These are phyloP conservation scores for Cyclopterus lumpus DNA, from an alignment of 2,797 vertebrate genomes.

Conservation along the genomic window DNA sequence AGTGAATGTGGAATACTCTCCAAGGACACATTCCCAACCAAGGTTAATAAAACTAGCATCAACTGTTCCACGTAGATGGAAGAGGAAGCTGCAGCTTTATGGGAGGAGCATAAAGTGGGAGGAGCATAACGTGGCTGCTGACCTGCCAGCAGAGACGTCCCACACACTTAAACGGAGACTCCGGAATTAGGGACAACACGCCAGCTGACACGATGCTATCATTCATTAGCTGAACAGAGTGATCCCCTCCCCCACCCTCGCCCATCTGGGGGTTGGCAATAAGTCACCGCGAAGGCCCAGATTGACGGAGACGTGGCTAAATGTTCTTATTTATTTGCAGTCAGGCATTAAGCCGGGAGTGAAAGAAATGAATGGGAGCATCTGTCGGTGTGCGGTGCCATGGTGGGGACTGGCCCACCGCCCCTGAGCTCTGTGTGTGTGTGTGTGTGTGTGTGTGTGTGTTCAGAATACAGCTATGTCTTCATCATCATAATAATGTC, in stretches of 20 bases:
- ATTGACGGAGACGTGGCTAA: conserved; percentile 77
- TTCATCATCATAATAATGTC: conserved; percentile 12
- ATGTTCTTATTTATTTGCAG: conserved; percentile 78
- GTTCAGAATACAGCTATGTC: conserved; percentile 1
- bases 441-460: conserved; percentile 7
- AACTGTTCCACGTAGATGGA: conserved; percentile 33
- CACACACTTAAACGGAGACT: conserved; percentile 57
- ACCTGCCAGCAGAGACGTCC: conserved; percentile 55
- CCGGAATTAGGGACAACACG: conserved; percentile 47
- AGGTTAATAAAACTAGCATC: conserved; percentile 48
- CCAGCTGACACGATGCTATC: conserved; percentile 65
- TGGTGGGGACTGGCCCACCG: conserved; percentile 58
- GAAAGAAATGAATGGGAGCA: conserved; percentile 75
- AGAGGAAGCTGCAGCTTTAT: conserved; percentile 46
- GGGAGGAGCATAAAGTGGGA: conserved; percentile 48
- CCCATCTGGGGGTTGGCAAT: conserved; percentile 76
- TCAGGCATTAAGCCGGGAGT: conserved; percentile 69
- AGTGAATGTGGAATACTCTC: conserved; percentile 16
- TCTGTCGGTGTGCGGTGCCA: conserved; percentile 70
- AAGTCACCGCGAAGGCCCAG: conserved; percentile 69
- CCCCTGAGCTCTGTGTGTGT: conserved; percentile 33
- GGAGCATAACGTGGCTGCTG: too few relatives aligned
- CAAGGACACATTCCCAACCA: conserved; percentile 36
- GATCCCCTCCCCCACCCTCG: conserved; percentile 67
- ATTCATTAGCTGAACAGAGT: conserved; percentile 71